Conservation (phyloP, 2,888 invertebrate species). For the Drosophila neotestacea region DNA sequence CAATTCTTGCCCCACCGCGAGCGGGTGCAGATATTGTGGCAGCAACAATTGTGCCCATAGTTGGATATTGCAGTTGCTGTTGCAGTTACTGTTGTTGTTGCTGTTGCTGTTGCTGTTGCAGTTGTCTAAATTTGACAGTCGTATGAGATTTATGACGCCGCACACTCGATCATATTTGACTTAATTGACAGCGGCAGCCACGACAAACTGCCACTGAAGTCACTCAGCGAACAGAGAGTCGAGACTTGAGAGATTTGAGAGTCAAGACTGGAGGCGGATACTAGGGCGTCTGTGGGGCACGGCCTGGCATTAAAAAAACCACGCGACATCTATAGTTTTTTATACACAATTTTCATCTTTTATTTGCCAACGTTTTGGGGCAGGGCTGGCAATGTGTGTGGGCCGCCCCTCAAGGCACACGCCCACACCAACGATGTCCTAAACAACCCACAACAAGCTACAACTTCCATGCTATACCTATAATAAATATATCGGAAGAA, state of each 20-base stretch:
- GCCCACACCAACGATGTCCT: conserved; percentile 1
- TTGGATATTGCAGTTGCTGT: conserved; percentile 38
- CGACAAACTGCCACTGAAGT: conserved; percentile 75
- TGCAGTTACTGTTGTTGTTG: conserved; percentile 18
- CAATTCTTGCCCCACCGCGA: not conserved
- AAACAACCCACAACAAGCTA: not conserved
- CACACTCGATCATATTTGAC: conserved; percentile 79
- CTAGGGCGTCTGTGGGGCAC: conserved; percentile 32
- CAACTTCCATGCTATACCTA: conserved; percentile 4
- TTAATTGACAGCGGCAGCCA: conserved; percentile 68
- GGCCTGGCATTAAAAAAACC: conserved; percentile 20
- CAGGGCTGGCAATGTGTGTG: conserved; percentile 61
- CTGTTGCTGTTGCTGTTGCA: conserved; percentile 48
- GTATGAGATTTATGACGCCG: conserved; percentile 77
- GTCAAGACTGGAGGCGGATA: conserved; percentile 29
- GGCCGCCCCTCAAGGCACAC: conserved; percentile 7
- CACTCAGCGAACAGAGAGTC: conserved; percentile 26
- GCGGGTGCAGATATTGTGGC: not conserved
- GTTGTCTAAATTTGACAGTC: conserved; percentile 69
- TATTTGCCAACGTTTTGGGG: conserved; percentile 6
- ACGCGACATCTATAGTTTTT: conserved; percentile 12
- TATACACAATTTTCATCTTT: conserved; percentile 11
- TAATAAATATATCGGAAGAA: conserved; percentile 15
- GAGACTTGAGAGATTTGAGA: not conserved
- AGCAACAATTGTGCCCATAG: conserved; percentile 45